These are phyloP conservation scores for Thera britannica DNA, from an alignment of 2,888 invertebrate species.

Conservation along the genomic window DNA sequence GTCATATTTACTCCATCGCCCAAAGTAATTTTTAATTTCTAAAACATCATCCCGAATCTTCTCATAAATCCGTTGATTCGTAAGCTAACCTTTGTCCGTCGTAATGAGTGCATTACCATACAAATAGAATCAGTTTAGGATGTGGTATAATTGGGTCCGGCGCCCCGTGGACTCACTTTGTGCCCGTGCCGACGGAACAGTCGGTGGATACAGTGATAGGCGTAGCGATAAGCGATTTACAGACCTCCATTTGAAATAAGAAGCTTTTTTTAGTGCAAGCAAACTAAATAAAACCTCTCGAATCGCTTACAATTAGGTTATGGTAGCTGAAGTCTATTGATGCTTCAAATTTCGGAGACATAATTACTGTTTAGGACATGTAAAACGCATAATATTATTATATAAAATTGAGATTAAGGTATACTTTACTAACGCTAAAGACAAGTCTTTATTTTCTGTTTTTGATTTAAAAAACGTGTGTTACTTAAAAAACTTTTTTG, in stretches of 20 bases:
- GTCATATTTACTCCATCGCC: not conserved
- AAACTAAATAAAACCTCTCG: not conserved
- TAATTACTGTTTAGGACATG: no score
- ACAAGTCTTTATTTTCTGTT: no score
- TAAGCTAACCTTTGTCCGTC: conserved; percentile 66
- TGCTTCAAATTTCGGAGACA: no score
- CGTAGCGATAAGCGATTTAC: conserved; percentile 32
- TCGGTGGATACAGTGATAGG: not conserved
- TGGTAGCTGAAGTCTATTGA: no score
- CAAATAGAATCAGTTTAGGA: conserved; percentile 77
- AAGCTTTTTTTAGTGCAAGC: no score
- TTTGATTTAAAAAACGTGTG: no score
- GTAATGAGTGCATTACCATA: conserved; percentile 83
- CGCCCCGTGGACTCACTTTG: conserved; percentile 79
- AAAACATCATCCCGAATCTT: conserved; percentile 51
- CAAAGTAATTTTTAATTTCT: conserved; percentile 23
- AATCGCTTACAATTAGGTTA: not conserved
- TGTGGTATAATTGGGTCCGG: conserved; percentile 74
- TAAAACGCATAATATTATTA: no score
- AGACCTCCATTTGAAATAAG: no score
- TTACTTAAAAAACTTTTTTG: no score
- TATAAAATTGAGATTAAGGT: no score
- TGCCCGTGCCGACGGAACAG: conserved; percentile 53
- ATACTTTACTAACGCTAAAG: no score
- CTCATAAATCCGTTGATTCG: conserved; percentile 43